Evolutionary conservation across 1,140 invertebrate genomes (phyloP).

Genomic region (Diorhabda carinulata): DNA sequence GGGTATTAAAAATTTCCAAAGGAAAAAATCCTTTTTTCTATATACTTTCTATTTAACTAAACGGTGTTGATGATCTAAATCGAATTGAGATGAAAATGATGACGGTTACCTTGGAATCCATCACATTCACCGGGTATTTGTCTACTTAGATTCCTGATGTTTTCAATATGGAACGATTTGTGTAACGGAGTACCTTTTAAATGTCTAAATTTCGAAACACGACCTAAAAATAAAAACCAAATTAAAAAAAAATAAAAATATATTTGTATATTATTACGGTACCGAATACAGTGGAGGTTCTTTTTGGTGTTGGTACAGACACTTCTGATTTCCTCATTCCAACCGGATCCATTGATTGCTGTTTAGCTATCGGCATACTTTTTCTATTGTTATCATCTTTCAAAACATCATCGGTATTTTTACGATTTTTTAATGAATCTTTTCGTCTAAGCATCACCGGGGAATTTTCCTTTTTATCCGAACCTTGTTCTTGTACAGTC

Average conservation of each 20-base stretch:
- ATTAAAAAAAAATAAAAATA: conserved; percentile 21
- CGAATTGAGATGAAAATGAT: background rate
- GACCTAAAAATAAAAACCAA: conserved; percentile 55
- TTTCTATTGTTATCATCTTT: conserved; percentile 56
- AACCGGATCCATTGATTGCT: conserved; percentile 53
- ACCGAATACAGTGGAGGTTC: conserved; percentile 85
- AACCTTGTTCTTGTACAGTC: conserved; percentile 53
- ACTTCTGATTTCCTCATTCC: conserved; percentile 45
- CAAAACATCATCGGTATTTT: conserved; percentile 48
- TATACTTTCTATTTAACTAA: no score
- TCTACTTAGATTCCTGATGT: conserved; percentile 83
- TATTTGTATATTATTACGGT: conserved; percentile 17
- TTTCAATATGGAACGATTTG: conserved; percentile 88
- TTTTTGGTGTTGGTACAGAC: conserved; percentile 59
- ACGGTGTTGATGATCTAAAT: no score
- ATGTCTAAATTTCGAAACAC: conserved; percentile 90
- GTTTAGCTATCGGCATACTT: conserved; percentile 51
- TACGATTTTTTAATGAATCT: conserved; percentile 43
- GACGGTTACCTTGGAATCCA: conserved; percentile 74
- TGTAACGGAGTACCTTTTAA: conserved; percentile 85
- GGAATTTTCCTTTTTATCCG: conserved; percentile 63
- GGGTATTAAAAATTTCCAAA: no score
- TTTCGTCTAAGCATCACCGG: conserved; percentile 64
- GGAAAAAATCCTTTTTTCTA: no score
- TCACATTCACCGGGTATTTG: conserved; percentile 92